Evolutionary conservation across 2,888 invertebrate species (phyloP).

Genomic region (Campopleginae sp.): DNA sequence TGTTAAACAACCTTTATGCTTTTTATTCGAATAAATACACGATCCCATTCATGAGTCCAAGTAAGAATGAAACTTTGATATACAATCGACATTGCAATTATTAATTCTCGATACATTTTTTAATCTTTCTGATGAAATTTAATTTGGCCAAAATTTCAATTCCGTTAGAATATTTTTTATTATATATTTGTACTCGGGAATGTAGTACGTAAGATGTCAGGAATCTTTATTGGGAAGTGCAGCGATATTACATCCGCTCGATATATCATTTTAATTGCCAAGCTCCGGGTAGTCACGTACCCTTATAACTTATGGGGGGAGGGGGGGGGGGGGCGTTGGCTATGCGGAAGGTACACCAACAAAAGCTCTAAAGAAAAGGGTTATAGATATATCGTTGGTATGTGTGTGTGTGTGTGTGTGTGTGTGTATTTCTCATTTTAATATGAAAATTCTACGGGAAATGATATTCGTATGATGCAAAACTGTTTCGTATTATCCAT

Average conservation of each 20-base stretch:
- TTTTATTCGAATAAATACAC: conserved; percentile 66
- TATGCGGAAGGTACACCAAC: conserved; percentile 34
- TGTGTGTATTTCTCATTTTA: neutral
- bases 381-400: conserved; percentile 37
- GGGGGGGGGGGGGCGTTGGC: conserved; percentile 64
- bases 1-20: conserved; percentile 49
- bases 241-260: conserved; percentile 81
- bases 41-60: neutral
- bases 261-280: conserved; percentile 83
- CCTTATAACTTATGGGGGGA: conserved; percentile 80
- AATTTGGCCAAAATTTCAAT: conserved; percentile 6
- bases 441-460: neutral
- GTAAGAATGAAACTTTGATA: neutral
- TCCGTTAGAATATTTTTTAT: conserved; percentile 15
- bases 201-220: conserved; percentile 64
- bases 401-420: conserved; percentile 4
- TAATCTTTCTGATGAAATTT: neutral
- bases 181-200: conserved; percentile 45
- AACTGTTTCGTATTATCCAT: neutral
- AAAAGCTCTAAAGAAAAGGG: conserved; percentile 36
- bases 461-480: neutral
- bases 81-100: neutral
- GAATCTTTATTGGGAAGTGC: conserved; percentile 72
- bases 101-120: neutral
- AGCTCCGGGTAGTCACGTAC: conserved; percentile 73